Evolutionary conservation across 64 coral and sea anemone species (phyloP), one percentile per base, ranked within the genome.

Genomic region (Dendrophyllia cribrosa): DNA sequence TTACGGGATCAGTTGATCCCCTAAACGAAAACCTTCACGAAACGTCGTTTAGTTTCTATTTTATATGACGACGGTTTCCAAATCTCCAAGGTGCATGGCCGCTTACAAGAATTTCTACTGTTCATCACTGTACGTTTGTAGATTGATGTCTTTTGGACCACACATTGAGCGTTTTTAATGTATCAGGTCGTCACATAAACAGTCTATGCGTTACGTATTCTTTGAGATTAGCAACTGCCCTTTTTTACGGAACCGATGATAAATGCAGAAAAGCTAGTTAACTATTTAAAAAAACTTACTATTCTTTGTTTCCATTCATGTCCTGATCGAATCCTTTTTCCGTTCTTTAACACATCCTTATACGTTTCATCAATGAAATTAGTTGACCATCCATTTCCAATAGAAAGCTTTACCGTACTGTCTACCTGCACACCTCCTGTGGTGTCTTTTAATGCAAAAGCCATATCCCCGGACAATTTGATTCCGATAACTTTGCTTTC

Each of bases 401-500:
- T 47, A 5, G 5, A 3, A 10, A 75, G 46, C 19, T 20, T 13
- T 5, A 47, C 15, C 3, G 15, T 5, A 7, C 58, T 5, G 14
- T 52, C 21, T 26, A 79, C 59, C 34, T 79, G 21, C 65, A 67
- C 4, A 4, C 19, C 49, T 1, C 12, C n/a, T n/a, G n/a, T 12
- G 22, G 19, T 58, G 3, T 10, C 10, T 21, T 79, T 11, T 49
- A 79, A 2, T 52, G 52, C 58, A 79, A 79, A 10, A 0, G 0
- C 59, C 22, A 51, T 52, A 9, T 58, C 52, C 34, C 76, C 76
- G 1, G 23, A 25, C 0, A 71, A 5, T 55, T 56, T 46, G 7
- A 88, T 76, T 46, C 72, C 72, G 3, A 88, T 75, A 5, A 88
- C 17, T 24, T 22, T 76, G 2, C 76, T 88, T 1, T 88, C 34